Conservation (phyloP, 2,113 vertebrate species). For the Phyllostomus discolor region DNA sequence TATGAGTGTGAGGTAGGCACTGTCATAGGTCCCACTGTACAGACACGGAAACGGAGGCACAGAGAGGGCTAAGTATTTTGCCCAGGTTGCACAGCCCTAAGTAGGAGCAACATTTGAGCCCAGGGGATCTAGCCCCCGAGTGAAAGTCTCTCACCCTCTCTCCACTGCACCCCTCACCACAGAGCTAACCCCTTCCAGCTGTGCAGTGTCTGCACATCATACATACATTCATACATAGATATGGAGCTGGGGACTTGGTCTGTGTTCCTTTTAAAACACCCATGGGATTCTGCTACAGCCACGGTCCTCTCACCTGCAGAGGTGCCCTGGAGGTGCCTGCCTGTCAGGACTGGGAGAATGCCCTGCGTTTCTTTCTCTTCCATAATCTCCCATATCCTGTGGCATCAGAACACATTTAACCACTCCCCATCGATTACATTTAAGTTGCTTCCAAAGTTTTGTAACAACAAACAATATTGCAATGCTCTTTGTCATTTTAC, state of each 20-base stretch:
- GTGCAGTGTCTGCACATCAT: not conserved
- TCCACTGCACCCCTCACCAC: not conserved
- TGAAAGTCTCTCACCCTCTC: not conserved
- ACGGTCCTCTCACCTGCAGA: not conserved
- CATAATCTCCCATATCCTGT: not conserved
- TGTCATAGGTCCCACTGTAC: not conserved
- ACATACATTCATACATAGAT: not conserved
- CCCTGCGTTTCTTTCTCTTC: not conserved
- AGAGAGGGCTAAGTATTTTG: not conserved
- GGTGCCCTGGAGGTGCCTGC: not conserved
- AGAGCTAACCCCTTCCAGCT: not conserved
- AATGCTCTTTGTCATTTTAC: accelerated
- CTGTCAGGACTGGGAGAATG: not conserved
- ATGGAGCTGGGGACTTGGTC: not conserved
- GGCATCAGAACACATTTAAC: not conserved
- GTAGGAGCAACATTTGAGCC: not conserved
- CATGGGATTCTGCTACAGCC: not conserved
- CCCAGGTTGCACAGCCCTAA: not conserved
- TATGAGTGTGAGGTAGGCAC: not conserved
- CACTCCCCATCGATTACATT: not conserved
- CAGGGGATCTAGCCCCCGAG: not conserved
- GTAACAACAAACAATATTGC: not conserved
- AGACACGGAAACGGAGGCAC: not conserved
- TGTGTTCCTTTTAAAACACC: not conserved
- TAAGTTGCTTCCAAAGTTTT: not conserved